A percentile compares a stretch with the other conserved stretches of the same genome.
phyloP scores from a whole-genome alignment of 1,140 invertebrate genomes.

The Heliothis subflexa region DNA sequence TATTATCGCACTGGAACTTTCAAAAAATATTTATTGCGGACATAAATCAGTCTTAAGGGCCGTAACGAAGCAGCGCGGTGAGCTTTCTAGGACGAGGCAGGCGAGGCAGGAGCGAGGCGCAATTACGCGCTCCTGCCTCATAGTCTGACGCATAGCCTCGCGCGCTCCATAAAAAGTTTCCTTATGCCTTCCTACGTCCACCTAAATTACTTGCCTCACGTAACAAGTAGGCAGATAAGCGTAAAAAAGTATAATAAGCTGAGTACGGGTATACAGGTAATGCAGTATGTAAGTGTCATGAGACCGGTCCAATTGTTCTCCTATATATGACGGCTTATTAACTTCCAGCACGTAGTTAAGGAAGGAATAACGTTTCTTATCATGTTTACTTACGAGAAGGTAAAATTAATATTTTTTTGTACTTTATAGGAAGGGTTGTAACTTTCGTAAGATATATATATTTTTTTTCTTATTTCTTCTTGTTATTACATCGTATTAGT shows the following conservation, averaged over 20 bases:
- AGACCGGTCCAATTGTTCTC: conserved; percentile 36
- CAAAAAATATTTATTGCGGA: conserved; percentile 84
- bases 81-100: conserved; percentile 80
- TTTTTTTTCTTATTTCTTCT: too few relatives aligned
- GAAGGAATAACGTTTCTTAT: conserved; percentile 32
- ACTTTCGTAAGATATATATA: too few relatives aligned
- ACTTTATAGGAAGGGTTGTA: not conserved
- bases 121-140: conserved; percentile 56
- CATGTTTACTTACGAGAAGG: not conserved
- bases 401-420: conserved; percentile 6
- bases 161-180: conserved; percentile 31
- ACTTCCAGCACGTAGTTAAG: conserved; percentile 25
- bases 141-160: conserved; percentile 30
- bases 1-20: conserved; percentile 84
- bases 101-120: conserved; percentile 55
- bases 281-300: conserved; percentile 15
- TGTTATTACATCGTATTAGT: too few relatives aligned
- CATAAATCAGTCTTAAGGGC: conserved; percentile 84
- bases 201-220: conserved; percentile 42
- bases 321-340: conserved; percentile 45
- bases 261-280: conserved; percentile 34
- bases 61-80: conserved; percentile 75
- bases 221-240: conserved; percentile 40
- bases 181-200: conserved; percentile 31
- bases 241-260: conserved; percentile 41